phyloP scores from a whole-genome alignment of 2,113 vertebrate species.

The Hydropotes inermis region DNA sequence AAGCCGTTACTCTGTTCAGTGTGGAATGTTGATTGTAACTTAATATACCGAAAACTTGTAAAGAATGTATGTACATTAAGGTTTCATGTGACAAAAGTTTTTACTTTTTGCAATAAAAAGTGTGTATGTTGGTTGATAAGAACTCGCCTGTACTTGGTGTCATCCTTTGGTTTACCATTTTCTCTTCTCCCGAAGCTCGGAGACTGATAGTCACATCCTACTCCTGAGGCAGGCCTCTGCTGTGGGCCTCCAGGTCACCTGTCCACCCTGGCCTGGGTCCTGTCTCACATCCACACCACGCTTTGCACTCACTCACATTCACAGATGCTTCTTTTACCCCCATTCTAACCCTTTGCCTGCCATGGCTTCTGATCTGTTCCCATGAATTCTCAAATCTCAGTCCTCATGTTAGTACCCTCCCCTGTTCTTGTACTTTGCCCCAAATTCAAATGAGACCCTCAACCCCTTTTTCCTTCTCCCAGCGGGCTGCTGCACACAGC shows the following conservation, averaged over 20 bases:
- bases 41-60: constrained; percentile 69
- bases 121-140: constrained; percentile 61
- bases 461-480: background rate
- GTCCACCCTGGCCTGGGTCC: too few relatives aligned
- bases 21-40: constrained; percentile 67
- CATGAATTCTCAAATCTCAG: background rate
- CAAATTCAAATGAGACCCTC: background rate
- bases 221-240: background rate
- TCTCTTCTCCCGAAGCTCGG: background rate
- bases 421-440: background rate
- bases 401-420: background rate
- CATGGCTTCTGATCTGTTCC: background rate
- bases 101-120: constrained; percentile 81
- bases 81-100: constrained; percentile 74
- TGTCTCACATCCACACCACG: too few relatives aligned
- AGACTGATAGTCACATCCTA: background rate
- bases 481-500: background rate
- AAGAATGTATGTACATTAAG: constrained; percentile 77
- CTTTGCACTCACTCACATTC: background rate
- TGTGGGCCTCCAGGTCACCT: background rate
- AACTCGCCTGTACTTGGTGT: background rate
- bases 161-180: background rate
- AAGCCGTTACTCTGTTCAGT: constrained; percentile 50
- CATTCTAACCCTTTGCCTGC: background rate
- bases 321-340: background rate